phyloP scores from a whole-genome alignment of 2,888 invertebrate species.

The Falcaria lacertinaria region DNA sequence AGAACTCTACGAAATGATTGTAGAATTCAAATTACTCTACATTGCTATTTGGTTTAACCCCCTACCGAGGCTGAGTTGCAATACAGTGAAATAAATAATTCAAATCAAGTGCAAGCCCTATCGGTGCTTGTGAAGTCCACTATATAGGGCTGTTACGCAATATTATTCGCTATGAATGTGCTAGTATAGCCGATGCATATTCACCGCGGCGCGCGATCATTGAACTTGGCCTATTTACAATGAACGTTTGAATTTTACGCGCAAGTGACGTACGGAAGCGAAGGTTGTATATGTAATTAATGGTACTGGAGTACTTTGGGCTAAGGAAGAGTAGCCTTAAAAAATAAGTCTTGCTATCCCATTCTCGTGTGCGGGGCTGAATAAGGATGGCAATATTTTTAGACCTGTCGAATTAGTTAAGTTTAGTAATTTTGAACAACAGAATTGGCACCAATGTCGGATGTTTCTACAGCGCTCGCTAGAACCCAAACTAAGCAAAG shows the following conservation, averaged over 20 bases:
- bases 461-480: too few species aligned
- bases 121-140: constrained; percentile 24
- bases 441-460: too few species aligned
- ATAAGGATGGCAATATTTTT: too few species aligned
- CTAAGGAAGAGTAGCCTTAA: too few species aligned
- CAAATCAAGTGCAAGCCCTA: constrained; percentile 7
- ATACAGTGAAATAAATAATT: constrained; percentile 6
- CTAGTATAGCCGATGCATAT: constrained; percentile 13
- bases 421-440: too few species aligned
- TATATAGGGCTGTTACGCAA: constrained; percentile 26
- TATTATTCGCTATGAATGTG: constrained; percentile 28
- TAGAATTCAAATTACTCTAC: not conserved
- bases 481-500: too few species aligned
- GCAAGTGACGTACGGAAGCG: not conserved
- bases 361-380: too few species aligned
- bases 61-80: not conserved
- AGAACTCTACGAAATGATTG: not conserved
- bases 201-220: not conserved
- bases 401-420: too few species aligned
- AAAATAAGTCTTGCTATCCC: too few species aligned
- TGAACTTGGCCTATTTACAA: constrained; percentile 1
- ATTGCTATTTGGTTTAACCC: not conserved
- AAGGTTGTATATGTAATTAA: too few species aligned
- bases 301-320: too few species aligned
- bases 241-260: not conserved